A percentile compares a stretch with the other conserved stretches of the same genome.
Conservation (phyloP, 2,113 vertebrate species). For the Cynopterus brachyotis region DNA sequence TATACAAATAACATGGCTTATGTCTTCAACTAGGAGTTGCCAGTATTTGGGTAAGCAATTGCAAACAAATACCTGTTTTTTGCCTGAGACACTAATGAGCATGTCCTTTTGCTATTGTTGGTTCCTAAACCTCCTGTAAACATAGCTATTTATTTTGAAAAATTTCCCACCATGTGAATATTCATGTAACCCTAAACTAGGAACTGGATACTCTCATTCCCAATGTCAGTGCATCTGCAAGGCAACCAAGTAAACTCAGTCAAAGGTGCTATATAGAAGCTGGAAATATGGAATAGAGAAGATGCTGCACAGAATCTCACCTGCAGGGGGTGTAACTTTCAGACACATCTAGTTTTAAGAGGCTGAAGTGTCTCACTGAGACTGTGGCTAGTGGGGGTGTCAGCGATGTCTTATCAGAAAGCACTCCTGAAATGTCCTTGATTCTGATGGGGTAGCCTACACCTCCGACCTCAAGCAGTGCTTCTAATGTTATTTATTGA, state of each 20-base stretch:
- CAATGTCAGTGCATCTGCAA: not conserved
- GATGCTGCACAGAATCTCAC: accelerated
- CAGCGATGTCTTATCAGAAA: not conserved
- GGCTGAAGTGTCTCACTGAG: not conserved
- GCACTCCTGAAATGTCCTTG: not conserved
- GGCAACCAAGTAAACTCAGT: not conserved
- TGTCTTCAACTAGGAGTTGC: not conserved
- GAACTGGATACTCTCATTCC: not conserved
- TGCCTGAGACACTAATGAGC: not conserved
- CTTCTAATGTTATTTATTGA: not conserved
- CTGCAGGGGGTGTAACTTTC: not conserved
- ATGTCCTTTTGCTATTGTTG: not conserved
- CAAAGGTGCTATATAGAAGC: not conserved
- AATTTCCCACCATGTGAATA: not conserved
- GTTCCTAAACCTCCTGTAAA: not conserved
- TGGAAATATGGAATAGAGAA: accelerated
- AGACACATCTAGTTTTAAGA: not conserved
- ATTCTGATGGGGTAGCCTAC: not conserved
- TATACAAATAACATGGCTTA: not conserved
- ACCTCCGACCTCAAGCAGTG: not conserved
- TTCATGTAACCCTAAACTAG: not conserved
- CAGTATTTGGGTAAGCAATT: not conserved
- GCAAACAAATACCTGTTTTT: not conserved
- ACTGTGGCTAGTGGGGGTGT: not conserved
- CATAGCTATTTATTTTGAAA: not conserved